These are phyloP conservation scores for Heteromurus nitidus DNA, from an alignment of 2,888 invertebrate genomes.

Conservation along the genomic window DNA sequence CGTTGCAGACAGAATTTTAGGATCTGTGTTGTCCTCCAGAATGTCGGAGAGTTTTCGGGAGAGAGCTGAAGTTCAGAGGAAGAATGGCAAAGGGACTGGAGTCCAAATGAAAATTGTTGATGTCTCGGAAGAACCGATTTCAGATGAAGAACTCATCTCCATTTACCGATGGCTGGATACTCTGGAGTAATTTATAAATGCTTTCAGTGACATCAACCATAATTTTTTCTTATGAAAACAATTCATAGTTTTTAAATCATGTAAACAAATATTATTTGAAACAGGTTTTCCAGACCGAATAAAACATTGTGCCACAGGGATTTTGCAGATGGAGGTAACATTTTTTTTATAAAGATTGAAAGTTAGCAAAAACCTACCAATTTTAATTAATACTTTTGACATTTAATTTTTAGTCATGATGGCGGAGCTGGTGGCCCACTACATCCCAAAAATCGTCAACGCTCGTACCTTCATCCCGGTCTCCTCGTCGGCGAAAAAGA, in stretches of 20 bases:
- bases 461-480: constrained; percentile 24
- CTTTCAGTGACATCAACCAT: not conserved
- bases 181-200: constrained; percentile 19
- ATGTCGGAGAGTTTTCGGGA: too few species aligned
- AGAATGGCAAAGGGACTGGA: too few species aligned
- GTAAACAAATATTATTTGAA: not conserved
- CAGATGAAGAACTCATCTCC: constrained; percentile 17
- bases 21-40: too few species aligned
- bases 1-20: too few species aligned
- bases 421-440: constrained; percentile 55
- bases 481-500: constrained; percentile 45
- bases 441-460: constrained; percentile 54
- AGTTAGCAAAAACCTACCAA: not conserved
- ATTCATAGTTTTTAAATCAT: too few species aligned
- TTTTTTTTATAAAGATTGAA: not conserved
- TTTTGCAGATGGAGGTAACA: constrained; percentile 65
- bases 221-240: not conserved
- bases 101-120: constrained; percentile 19
- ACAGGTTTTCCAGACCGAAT: constrained; percentile 56
- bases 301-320: constrained; percentile 59
- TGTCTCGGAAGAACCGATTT: constrained; percentile 10
- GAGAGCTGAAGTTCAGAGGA: too few species aligned
- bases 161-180: constrained; percentile 53
- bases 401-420: constrained; percentile 51
- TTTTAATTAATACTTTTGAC: not conserved